Base-by-base conservation (phyloP, 1,140 invertebrate genomes). In the Riptortus pedestris region DNA sequence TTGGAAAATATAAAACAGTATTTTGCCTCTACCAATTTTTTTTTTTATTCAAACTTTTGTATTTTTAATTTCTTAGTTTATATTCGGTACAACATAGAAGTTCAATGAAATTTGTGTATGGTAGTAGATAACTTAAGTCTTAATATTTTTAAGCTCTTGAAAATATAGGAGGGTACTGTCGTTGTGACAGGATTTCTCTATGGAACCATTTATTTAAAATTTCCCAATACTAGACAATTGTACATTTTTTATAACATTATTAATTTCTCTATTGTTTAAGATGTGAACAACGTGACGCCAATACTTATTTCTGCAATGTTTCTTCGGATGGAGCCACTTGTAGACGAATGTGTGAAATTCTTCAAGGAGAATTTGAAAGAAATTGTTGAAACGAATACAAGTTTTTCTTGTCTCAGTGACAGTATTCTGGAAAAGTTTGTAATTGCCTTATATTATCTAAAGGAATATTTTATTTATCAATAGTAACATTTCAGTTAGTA, bases 221-320 rank as follows among this genome's bases (percentile, higher is more conserved):
- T n/a, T n/a, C n/a, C n/a, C n/a, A n/a, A n/a, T n/a, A n/a, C n/a
- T n/a, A n/a, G n/a, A n/a, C n/a, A n/a, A n/a, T n/a, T n/a, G n/a
- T 18, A 51, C 7, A n/a, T 51, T 51, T 18, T 18, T 18, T 51
- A 11, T 51, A 5, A 18, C 18, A 5, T 51, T n/a, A 5, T 18
- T 51, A 18, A 18, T 51, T n/a, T 51, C 22, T 51, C 7, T 22
- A 5, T 63, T 66, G 11, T 67, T 77, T 63, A 72, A 81, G 91
- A 95, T 71, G 77, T 87, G 0, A 83, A 79, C 63, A 95, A 91
- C 76, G 92, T 93, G 0, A 82, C 96, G 62, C 91, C 91, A 0
- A 90, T 97, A 60, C 78, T 95, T 64, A 90, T 96, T 1, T 96
- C 92, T 0, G 93, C 93, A 0, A 89, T 91, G 16, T 97, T 97